Conservation (phyloP, 2,888 invertebrate genomes). For the Pheosia tremula region DNA sequence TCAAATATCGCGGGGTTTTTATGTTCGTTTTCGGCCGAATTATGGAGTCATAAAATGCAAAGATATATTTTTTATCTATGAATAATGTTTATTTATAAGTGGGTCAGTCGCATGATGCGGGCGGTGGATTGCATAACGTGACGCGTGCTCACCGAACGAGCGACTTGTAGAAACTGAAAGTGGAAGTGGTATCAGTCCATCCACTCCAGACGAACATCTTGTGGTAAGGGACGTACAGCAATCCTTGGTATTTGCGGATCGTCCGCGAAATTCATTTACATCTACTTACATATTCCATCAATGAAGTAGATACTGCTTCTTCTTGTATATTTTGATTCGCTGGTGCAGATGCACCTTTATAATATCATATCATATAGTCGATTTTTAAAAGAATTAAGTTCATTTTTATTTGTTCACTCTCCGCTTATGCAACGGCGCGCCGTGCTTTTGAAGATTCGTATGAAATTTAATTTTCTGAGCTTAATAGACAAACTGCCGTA, state of each 20-base stretch:
- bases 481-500: no score
- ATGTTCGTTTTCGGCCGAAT: conserved; percentile 23
- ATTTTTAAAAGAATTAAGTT: no score
- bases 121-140: conserved; percentile 55
- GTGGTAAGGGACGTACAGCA: conserved; percentile 40
- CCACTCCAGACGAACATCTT: conserved; percentile 32
- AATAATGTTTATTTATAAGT: conserved; percentile 54
- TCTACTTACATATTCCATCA: no score
- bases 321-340: no score
- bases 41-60: conserved; percentile 30
- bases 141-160: conserved; percentile 64
- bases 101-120: conserved; percentile 71
- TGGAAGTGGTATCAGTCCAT: conserved; percentile 39
- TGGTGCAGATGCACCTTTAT: no score
- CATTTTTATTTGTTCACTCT: conserved; percentile 21
- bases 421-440: no score
- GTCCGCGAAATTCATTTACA: conserved; percentile 26
- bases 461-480: no score
- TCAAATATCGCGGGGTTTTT: conserved; percentile 10
- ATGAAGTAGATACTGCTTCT: no score
- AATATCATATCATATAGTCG: no score
- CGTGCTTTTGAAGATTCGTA: no score
- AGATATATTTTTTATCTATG: conserved; percentile 32
- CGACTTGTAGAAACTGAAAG: conserved; percentile 77
- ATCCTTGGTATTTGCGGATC: conserved; percentile 20